Evolutionary conservation across 1,140 invertebrate genomes (phyloP).

Genomic region (Chironomus striatipennis): DNA sequence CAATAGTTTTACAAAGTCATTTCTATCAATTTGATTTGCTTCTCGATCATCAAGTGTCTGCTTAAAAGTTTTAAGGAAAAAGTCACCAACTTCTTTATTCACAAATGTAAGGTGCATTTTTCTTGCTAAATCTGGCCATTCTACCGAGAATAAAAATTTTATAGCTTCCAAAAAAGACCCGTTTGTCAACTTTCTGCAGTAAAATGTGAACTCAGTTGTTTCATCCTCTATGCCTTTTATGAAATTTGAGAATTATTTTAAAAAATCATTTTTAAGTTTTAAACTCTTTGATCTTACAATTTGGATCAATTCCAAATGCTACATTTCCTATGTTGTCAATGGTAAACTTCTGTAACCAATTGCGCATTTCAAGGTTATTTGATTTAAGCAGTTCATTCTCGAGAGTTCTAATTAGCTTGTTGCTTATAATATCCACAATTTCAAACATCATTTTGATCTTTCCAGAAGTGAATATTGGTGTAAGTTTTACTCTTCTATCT

Average conservation of each 20-base stretch:
- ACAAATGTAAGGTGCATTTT: not conserved
- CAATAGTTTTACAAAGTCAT: constrained; percentile 49
- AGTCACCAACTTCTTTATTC: not conserved
- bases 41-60: constrained; percentile 36
- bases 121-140: not conserved
- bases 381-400: constrained; percentile 18
- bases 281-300: not conserved
- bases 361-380: constrained; percentile 29
- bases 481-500: constrained; percentile 41
- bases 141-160: not conserved
- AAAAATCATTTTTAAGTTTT: no score
- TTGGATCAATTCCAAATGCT: constrained; percentile 31
- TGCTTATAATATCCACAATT: constrained; percentile 30
- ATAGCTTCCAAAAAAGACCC: constrained; percentile 31
- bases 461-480: constrained; percentile 44
- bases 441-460: constrained; percentile 44
- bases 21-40: constrained; percentile 36
- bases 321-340: constrained; percentile 46
- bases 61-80: not conserved
- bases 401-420: constrained; percentile 29
- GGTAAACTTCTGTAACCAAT: constrained; percentile 34
- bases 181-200: not conserved
- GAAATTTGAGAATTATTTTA: no score
- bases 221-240: not conserved
- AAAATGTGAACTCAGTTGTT: not conserved